These are phyloP conservation scores for Ametastegia equiseti DNA, from an alignment of 2,888 invertebrate genomes.

Conservation along the genomic window DNA sequence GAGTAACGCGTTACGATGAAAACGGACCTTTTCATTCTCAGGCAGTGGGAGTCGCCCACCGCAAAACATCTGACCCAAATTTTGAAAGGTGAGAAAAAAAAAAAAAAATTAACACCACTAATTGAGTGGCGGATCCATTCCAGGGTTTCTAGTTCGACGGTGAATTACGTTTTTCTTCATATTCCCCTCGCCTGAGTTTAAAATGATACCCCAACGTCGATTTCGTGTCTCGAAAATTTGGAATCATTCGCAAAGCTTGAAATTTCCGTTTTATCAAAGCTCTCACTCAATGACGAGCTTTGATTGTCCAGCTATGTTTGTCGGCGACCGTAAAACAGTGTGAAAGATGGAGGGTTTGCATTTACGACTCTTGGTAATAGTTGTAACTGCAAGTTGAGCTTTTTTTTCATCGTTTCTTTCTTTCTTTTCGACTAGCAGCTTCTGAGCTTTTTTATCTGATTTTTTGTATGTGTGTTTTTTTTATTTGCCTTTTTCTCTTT, in stretches of 20 bases:
- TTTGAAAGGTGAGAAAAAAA: not conserved
- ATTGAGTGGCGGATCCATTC: not conserved
- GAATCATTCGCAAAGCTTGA: no score
- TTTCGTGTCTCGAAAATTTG: no score
- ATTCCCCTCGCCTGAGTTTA: no score
- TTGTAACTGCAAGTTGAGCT: not conserved
- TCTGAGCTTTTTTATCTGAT: not conserved
- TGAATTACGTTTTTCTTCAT: not conserved
- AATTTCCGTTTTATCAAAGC: no score
- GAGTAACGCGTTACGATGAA: not conserved
- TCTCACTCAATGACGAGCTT: not conserved
- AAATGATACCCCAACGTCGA: no score
- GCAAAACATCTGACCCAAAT: not conserved
- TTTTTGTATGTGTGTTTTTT: not conserved
- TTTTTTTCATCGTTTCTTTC: not conserved
- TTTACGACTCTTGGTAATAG: constrained; percentile 4
- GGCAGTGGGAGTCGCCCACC: not conserved
- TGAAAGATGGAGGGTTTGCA: not conserved
- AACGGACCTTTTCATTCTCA: not conserved
- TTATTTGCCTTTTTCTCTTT: not conserved
- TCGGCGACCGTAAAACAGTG: not conserved
- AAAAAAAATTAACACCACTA: not conserved
- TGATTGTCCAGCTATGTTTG: not conserved
- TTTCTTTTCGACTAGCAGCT: not conserved
- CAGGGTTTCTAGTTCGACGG: not conserved